These are phyloP conservation scores for Porites lutea DNA, from an alignment of 64 coral and sea anemone genomes.

Conservation along the genomic window DNA sequence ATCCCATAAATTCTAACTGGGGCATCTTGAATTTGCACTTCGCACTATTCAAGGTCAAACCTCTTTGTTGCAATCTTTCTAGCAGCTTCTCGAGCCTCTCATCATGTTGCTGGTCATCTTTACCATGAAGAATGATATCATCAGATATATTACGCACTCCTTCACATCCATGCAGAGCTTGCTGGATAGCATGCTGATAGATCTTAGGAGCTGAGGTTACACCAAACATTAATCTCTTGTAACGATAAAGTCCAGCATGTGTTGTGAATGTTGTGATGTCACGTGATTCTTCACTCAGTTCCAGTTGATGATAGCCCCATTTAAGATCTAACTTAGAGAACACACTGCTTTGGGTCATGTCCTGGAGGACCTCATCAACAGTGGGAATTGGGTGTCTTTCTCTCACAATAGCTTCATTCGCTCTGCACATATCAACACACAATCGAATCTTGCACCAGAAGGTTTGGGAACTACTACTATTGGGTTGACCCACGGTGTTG, in stretches of 20 bases:
- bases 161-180: slow-evolving; percentile 37
- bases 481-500: slow-evolving; percentile 55
- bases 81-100: slow-evolving; percentile 14
- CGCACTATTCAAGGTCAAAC: too few species aligned
- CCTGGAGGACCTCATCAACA: too few species aligned
- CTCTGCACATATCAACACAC: slow-evolving; percentile 53
- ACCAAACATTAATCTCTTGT: slow-evolving; percentile 55
- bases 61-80: slow-evolving; percentile 16
- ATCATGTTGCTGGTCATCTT: slow-evolving; percentile 28
- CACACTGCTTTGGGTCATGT: too few species aligned
- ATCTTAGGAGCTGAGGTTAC: slow-evolving; percentile 49
- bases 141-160: slow-evolving; percentile 63
- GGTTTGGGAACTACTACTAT: slow-evolving; percentile 57
- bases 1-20: too few species aligned
- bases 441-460: slow-evolving; percentile 28
- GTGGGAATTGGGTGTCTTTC: too few species aligned
- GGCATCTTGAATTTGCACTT: too few species aligned
- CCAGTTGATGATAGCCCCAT: slow-evolving; percentile 59
- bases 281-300: slow-evolving; percentile 43
- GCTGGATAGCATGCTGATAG: slow-evolving; percentile 53
- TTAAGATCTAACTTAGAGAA: too few species aligned
- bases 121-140: slow-evolving; percentile 51
- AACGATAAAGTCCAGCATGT: slow-evolving; percentile 41
- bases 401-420: slow-evolving; percentile 47
- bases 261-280: slow-evolving; percentile 57